Evolutionary conservation across 2,888 invertebrate genomes (phyloP), one percentile per base, ranked within the genome.

Genomic region (Heliconius ismenius): DNA sequence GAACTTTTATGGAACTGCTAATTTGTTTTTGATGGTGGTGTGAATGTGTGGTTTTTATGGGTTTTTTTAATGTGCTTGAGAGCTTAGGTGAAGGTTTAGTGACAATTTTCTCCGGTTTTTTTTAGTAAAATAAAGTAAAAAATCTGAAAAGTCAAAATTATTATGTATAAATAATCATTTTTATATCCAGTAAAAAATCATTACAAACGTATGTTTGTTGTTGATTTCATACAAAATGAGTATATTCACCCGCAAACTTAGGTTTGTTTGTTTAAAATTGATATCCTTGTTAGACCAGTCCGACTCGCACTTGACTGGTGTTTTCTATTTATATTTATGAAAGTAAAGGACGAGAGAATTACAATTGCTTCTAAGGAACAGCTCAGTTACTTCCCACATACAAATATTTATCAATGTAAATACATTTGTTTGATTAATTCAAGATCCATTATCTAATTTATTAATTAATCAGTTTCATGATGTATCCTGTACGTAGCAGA

Each of bases 1-100:
- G 28, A 60, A 32, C 28, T 69, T 69, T n/a, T 54, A 15, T 69
- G 28, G n/a, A 32, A 54, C 21, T n/a, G 24, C n/a, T 65, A 39
- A 65, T n/a, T 32, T 21, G 65, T 36, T 65, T 26, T 39, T 36
- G n/a, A 36, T 39, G n/a, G 65, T 65, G 11, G 65, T 65, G 65
- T 65, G 11, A 65, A 65, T 65, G n/a, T 28, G 49, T 68, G 24
- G 9, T 60, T n/a, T 60, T n/a, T n/a, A 11, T 60, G 10, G 10
- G 1, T 4, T 21, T 26, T 26, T 62, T 62, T 24, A 13, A 6
- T 62, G 13, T 62, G 2, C 15, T 62, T 4, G 26, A 58, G 1
- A n/a, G 58, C 3, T n/a, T 26, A 26, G 15, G 4, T 15, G 26
- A 62, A 26, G 26, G 11, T 62, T 62, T 62, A 26, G 26, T 62